These are phyloP conservation scores for Bujurquina vittata DNA, from an alignment of 2,113 vertebrate species.

Conservation along the genomic window DNA sequence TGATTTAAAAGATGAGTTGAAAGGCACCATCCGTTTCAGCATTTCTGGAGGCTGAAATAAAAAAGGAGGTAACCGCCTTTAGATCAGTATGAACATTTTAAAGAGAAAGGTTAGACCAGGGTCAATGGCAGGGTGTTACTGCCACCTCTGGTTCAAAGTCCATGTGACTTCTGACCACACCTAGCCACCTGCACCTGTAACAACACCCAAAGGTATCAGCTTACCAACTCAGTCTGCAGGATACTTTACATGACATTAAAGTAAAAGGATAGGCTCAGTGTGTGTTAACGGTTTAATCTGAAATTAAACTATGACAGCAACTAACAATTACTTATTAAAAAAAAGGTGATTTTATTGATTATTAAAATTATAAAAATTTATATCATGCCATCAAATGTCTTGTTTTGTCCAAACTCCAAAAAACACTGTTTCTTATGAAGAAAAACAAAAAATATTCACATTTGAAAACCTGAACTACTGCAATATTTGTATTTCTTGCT, in stretches of 20 bases:
- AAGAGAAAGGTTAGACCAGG: background rate
- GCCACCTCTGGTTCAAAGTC: background rate
- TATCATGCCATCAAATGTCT: background rate
- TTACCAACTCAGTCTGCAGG: background rate
- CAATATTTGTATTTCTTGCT: background rate
- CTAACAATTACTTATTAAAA: background rate
- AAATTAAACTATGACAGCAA: background rate
- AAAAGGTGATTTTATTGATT: background rate
- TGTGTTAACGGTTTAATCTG: too few species aligned
- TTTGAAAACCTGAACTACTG: background rate
- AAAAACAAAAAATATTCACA: background rate
- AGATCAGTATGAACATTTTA: background rate
- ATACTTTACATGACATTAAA: too few species aligned
- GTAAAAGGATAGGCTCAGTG: too few species aligned
- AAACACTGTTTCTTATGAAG: background rate
- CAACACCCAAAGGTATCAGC: background rate
- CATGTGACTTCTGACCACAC: background rate
- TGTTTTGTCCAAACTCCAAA: background rate
- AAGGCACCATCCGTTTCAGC: conserved; percentile 99
- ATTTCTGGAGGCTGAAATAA: conserved; percentile 94
- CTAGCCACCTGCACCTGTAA: background rate
- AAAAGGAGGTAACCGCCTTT: conserved; percentile 38
- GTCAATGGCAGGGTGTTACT: background rate
- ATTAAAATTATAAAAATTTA: accelerated
- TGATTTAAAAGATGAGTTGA: conserved; percentile 95